These are phyloP conservation scores for Fissipunctia ypsillon DNA, from an alignment of 2,888 invertebrate species.

Conservation along the genomic window DNA sequence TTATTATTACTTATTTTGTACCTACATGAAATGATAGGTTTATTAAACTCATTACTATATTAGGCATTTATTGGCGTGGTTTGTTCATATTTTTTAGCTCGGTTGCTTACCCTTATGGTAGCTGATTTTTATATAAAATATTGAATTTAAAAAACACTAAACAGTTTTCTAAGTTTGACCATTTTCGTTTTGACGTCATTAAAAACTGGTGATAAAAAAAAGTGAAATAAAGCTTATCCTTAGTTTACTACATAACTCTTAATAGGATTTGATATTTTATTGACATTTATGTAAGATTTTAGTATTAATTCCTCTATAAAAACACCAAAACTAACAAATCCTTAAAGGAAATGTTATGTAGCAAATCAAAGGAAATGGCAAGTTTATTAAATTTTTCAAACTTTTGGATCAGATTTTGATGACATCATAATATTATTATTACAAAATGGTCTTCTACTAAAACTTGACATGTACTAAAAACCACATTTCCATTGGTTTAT, in stretches of 20 bases:
- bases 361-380: neutral
- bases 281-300: neutral
- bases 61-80: neutral
- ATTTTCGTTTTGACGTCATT: slow-evolving; percentile 3
- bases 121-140: neutral
- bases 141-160: neutral
- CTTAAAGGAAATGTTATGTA: neutral
- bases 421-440: slow-evolving; percentile 6
- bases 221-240: neutral
- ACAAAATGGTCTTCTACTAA: neutral
- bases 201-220: neutral
- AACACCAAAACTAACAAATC: neutral
- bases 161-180: neutral
- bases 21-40: neutral
- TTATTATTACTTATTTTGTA: neutral
- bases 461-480: neutral
- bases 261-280: slow-evolving; percentile 1
- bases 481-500: neutral
- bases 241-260: neutral
- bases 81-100: neutral
- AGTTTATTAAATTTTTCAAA: neutral
- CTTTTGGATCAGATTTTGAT: neutral
- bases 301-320: neutral
- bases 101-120: neutral
- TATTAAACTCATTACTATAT: neutral